phyloP scores from a whole-genome alignment of 2,888 invertebrate species.

The Tenthredo amoena region DNA sequence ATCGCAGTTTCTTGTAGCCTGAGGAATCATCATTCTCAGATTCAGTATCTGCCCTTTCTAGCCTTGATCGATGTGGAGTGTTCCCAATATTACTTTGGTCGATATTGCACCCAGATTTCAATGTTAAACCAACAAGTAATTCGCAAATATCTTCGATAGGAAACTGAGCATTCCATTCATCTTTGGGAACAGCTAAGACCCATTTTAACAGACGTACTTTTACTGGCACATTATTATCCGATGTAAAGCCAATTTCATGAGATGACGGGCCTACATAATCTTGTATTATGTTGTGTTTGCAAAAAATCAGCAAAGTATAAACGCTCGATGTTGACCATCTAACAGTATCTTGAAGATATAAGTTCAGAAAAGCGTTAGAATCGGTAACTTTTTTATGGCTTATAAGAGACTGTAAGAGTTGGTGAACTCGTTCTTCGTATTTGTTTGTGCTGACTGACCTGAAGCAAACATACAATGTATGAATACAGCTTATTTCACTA shows the following conservation, averaged over 20 bases:
- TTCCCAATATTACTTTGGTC: conserved; percentile 42
- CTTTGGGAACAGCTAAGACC: conserved; percentile 65
- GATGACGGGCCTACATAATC: conserved; percentile 59
- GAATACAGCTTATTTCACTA: background rate
- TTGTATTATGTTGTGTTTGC: conserved; percentile 65
- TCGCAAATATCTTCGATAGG: conserved; percentile 66
- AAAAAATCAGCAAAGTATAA: conserved; percentile 73
- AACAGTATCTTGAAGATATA: conserved; percentile 76
- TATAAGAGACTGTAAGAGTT: conserved; percentile 77
- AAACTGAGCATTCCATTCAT: conserved; percentile 58
- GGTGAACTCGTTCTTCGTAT: conserved; percentile 76
- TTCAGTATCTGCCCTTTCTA: background rate
- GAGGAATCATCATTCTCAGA: background rate
- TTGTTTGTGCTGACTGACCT: conserved; percentile 79
- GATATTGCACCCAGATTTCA: conserved; percentile 63
- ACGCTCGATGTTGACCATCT: conserved; percentile 74
- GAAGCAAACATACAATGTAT: conserved; percentile 60
- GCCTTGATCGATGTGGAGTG: background rate
- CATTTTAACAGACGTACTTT: conserved; percentile 68
- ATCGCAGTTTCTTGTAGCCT: conserved; percentile 54
- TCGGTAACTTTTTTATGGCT: conserved; percentile 70
- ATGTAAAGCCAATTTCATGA: conserved; percentile 24
- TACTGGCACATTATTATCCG: conserved; percentile 61
- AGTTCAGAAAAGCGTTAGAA: conserved; percentile 73
- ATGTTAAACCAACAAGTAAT: conserved; percentile 65